Conservation (phyloP, 2,797 vertebrate species). For the Melanotaenia trifasciata region DNA sequence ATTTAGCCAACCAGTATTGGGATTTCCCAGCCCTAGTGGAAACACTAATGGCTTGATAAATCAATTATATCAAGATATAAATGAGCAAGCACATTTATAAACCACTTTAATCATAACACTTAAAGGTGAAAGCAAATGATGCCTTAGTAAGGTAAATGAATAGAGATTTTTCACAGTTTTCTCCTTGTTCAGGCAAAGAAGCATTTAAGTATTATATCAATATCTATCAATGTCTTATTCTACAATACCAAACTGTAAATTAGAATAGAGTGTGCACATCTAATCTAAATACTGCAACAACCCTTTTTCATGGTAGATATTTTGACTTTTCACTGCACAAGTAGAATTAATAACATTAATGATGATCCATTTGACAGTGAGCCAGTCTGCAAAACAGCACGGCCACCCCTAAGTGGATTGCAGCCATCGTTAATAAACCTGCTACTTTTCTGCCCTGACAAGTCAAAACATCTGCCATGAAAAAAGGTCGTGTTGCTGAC, state of each 20-base stretch:
- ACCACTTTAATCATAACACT: conserved; percentile 36
- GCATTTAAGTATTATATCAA: conserved; percentile 32
- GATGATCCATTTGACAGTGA: conserved; percentile 2
- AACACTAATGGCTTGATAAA: neutral
- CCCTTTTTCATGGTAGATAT: conserved; percentile 1
- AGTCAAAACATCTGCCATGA: neutral
- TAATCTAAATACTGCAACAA: neutral
- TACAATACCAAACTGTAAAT: conserved; percentile 14
- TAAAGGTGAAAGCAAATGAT: conserved; percentile 14
- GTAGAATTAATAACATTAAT: conserved; percentile 16
- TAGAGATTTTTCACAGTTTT: neutral
- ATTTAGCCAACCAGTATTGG: no score
- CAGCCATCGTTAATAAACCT: neutral
- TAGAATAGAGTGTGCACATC: neutral
- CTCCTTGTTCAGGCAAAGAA: conserved; percentile 29
- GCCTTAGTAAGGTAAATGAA: conserved; percentile 12
- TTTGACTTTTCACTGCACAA: neutral
- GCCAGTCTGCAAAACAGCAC: conserved; percentile 8
- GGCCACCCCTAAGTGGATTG: neutral
- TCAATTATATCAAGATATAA: neutral
- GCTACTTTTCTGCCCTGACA: neutral
- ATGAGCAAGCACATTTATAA: neutral
- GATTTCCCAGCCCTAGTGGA: no score
- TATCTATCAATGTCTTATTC: conserved; percentile 36
- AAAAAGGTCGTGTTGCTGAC: neutral